Conservation (phyloP, 2,113 vertebrate species). For the Bujurquina vittata region DNA sequence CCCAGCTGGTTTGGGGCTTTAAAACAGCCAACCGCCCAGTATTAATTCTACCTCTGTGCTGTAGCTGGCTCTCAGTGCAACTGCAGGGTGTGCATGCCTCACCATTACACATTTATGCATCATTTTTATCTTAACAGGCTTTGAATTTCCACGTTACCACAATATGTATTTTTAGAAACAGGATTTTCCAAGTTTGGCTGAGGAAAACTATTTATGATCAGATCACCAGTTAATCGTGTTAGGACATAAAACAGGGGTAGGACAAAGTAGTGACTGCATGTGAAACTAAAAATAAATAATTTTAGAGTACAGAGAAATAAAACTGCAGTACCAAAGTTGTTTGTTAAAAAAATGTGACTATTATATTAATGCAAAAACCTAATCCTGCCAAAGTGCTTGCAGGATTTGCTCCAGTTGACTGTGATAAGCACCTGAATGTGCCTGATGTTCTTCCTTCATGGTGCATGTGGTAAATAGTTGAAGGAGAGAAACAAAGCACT, state of each 20-base stretch:
- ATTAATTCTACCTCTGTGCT: conserved; percentile 36
- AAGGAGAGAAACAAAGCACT: conserved; percentile 29
- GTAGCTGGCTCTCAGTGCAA: background rate
- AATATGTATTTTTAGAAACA: conserved; percentile 8
- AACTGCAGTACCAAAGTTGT: background rate
- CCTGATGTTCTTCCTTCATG: conserved; percentile 3
- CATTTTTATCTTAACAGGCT: background rate
- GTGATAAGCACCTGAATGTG: background rate
- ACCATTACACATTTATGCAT: background rate
- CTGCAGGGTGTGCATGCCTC: background rate
- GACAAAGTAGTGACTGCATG: background rate
- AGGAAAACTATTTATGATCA: conserved; percentile 1
- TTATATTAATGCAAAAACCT: conserved; percentile 1
- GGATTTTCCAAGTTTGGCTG: background rate
- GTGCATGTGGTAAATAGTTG: background rate
- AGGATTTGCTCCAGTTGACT: background rate
- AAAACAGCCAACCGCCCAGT: conserved; percentile 41
- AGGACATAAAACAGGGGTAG: background rate
- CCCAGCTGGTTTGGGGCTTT: conserved; percentile 52
- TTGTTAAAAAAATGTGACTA: background rate
- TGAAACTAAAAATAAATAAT: background rate
- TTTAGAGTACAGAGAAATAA: background rate
- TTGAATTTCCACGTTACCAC: background rate
- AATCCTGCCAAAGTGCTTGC: background rate
- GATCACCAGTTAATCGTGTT: background rate